Evolutionary conservation across 2,888 invertebrate species (phyloP).

Genomic region (Kryphioiulus occultus): DNA sequence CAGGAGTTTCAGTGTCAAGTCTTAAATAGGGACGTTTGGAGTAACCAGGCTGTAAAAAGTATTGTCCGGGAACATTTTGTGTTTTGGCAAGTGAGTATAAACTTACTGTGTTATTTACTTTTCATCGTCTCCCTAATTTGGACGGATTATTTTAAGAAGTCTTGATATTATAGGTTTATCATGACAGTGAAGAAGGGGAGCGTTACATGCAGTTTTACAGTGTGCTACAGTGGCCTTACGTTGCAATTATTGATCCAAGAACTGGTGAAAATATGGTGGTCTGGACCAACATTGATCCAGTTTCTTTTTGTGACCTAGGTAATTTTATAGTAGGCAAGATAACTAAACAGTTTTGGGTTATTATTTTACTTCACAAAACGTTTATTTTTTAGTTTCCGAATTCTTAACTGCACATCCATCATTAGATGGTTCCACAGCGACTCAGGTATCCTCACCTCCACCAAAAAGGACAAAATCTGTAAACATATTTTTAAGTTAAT

Average conservation of each 20-base stretch:
- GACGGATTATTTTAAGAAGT: neutral
- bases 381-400: constrained; percentile 47
- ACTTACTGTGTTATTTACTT: constrained; percentile 21
- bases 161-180: constrained; percentile 61
- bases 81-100: constrained; percentile 72
- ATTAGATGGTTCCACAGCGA: constrained; percentile 46
- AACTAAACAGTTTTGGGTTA: constrained; percentile 61
- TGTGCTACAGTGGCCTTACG: constrained; percentile 70
- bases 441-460: constrained; percentile 2
- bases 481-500: neutral
- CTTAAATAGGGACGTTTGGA: constrained; percentile 76
- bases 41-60: constrained; percentile 69
- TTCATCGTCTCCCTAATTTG: constrained; percentile 43
- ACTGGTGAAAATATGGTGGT: constrained; percentile 71
- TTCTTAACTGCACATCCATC: constrained; percentile 52
- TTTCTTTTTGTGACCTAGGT: constrained; percentile 62
- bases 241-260: constrained; percentile 73
- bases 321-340: constrained; percentile 55
- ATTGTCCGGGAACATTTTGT: constrained; percentile 72
- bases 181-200: constrained; percentile 69
- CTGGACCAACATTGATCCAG: constrained; percentile 63
- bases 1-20: constrained; percentile 74
- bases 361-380: neutral
- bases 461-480: constrained; percentile 41
- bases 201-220: constrained; percentile 73